Evolutionary conservation across 2,888 invertebrate species (phyloP).

Genomic region (Vandiemenella viatica): DNA sequence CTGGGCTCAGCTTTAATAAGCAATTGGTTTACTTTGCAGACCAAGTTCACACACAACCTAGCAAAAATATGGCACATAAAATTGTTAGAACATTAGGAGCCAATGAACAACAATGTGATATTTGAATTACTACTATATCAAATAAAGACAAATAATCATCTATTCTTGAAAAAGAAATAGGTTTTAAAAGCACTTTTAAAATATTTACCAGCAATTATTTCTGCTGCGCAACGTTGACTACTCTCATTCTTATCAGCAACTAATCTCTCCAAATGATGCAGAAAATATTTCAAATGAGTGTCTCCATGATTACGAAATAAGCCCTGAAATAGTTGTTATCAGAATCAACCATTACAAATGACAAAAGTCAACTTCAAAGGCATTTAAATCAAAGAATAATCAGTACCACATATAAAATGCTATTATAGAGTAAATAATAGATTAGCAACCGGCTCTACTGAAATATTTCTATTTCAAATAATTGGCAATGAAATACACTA

Average conservation of each 20-base stretch:
- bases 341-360: too few relatives aligned
- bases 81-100: background rate
- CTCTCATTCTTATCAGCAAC: constrained; percentile 56
- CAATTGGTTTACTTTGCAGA: too few relatives aligned
- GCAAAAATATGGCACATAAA: background rate
- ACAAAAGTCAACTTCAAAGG: too few relatives aligned
- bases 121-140: background rate
- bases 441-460: too few relatives aligned
- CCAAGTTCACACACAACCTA: background rate
- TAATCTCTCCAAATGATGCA: constrained; percentile 47
- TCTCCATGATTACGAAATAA: constrained; percentile 67
- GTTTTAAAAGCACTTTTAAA: too few relatives aligned
- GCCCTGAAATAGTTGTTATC: constrained; percentile 32
- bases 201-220: constrained; percentile 46
- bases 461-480: too few relatives aligned
- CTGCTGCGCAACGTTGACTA: constrained; percentile 68
- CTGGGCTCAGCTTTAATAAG: too few relatives aligned
- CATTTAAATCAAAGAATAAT: too few relatives aligned
- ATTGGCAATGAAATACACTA: too few relatives aligned
- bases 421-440: too few relatives aligned
- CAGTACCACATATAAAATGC: too few relatives aligned
- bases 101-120: background rate
- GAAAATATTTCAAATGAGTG: constrained; percentile 41
- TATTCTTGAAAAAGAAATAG: too few relatives aligned
- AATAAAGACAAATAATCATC: background rate